phyloP scores from a whole-genome alignment of 2,888 invertebrate species.

The Villa cingulata region DNA sequence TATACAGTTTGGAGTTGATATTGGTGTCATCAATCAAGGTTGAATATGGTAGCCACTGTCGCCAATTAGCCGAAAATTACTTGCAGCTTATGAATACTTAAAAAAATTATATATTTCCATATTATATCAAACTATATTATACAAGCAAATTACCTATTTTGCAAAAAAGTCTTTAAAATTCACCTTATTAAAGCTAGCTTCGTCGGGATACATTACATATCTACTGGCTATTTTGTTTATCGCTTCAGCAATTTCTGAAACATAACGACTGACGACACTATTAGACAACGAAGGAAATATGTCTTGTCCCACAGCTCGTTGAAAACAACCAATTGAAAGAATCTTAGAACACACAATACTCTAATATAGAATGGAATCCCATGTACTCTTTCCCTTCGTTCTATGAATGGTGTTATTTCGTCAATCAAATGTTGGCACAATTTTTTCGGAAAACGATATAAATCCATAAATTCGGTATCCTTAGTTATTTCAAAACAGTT shows the following conservation, averaged over 20 bases:
- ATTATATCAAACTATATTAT: no score
- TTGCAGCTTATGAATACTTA: neutral
- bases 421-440: neutral
- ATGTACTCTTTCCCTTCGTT: neutral
- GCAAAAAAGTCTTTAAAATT: neutral
- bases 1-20: no score
- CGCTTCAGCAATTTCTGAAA: neutral
- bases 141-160: neutral
- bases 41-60: constrained; percentile 10
- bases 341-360: neutral
- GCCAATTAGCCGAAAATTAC: constrained; percentile 9
- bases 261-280: constrained; percentile 1
- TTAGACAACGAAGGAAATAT: neutral
- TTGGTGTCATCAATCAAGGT: constrained; percentile 2
- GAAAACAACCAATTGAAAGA: constrained; percentile 4
- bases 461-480: constrained; percentile 2
- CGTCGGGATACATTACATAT: neutral
- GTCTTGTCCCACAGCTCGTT: constrained; percentile 3
- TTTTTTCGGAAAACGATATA: constrained; percentile 6
- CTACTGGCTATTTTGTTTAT: constrained; percentile 1
- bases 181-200: constrained; percentile 3
- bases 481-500: constrained; percentile 3
- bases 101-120: neutral
- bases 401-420: neutral
- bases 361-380: neutral